Percentiles rank a stretch among this genome's conserved stretches.
These are phyloP conservation scores for Smutsia temminckii DNA, from an alignment of 2,797 vertebrate genomes.

Conservation along the genomic window DNA sequence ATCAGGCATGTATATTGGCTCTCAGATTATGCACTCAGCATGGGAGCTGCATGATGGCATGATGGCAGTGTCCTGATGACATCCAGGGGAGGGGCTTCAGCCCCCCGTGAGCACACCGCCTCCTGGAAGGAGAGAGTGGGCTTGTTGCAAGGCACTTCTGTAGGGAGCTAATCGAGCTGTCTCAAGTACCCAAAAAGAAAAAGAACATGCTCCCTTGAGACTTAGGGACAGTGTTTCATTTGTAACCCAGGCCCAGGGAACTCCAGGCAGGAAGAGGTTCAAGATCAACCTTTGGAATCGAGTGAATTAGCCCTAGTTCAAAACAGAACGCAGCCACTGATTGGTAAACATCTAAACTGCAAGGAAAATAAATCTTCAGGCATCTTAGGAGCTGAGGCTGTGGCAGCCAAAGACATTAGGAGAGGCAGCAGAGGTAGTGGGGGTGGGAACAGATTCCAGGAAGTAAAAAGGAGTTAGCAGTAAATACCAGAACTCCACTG, in stretches of 20 bases:
- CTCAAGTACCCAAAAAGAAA: background rate
- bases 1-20: fast-evolving
- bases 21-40: background rate
- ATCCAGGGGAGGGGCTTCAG: background rate
- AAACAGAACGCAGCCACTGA: background rate
- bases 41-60: background rate
- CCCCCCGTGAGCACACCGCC: fast-evolving
- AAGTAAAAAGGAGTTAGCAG: background rate
- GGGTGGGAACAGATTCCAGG: background rate
- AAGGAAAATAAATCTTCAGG: background rate
- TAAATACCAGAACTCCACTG: too few relatives aligned
- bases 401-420: background rate
- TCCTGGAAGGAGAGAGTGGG: background rate
- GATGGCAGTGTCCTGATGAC: background rate
- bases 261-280: background rate
- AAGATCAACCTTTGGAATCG: background rate
- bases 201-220: background rate
- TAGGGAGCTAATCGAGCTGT: background rate
- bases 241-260: background rate
- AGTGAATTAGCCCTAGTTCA: background rate
- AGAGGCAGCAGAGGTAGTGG: background rate
- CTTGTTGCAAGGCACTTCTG: background rate
- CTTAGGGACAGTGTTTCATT: background rate
- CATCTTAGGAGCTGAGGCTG: background rate
- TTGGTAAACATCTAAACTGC: background rate